Percentiles rank a stretch among this genome's conserved stretches.
phyloP scores from a whole-genome alignment of 2,797 vertebrate genomes.

The Phataginus tricuspis region DNA sequence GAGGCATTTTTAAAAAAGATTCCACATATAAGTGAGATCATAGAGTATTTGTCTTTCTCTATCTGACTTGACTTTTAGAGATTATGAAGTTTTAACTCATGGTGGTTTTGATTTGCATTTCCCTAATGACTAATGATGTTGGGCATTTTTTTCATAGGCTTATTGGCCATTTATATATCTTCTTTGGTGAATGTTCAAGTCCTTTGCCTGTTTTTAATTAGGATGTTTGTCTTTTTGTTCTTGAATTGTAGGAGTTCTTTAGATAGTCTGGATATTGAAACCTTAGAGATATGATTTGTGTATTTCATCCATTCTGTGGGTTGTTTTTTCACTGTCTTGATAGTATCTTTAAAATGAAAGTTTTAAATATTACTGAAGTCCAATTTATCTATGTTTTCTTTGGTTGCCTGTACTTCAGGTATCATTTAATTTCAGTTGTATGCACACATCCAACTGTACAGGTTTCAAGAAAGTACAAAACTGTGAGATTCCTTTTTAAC shows the following conservation, averaged over 20 bases:
- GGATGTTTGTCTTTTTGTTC: not conserved
- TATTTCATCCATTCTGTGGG: not conserved
- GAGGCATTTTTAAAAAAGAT: not conserved
- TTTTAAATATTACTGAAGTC: not conserved
- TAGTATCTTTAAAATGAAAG: not conserved
- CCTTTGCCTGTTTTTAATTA: not conserved
- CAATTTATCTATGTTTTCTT: not conserved
- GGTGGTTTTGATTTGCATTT: not conserved
- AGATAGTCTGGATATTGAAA: not conserved
- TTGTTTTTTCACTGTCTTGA: not conserved
- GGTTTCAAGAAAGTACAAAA: not conserved
- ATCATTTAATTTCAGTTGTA: constrained; percentile 2
- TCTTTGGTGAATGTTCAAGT: not conserved
- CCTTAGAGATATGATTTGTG: not conserved
- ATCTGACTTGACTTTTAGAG: not conserved
- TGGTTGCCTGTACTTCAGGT: not conserved
- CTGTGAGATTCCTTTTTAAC: not conserved
- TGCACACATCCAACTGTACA: not conserved
- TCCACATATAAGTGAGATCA: not conserved
- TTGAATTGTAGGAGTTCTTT: not conserved
- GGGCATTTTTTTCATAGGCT: not conserved
- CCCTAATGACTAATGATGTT: not conserved
- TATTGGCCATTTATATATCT: not conserved
- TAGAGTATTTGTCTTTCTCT: not conserved
- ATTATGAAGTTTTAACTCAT: not conserved